Evolutionary conservation across 2,888 invertebrate species (phyloP).

Genomic region (Pachydiplax longipennis): DNA sequence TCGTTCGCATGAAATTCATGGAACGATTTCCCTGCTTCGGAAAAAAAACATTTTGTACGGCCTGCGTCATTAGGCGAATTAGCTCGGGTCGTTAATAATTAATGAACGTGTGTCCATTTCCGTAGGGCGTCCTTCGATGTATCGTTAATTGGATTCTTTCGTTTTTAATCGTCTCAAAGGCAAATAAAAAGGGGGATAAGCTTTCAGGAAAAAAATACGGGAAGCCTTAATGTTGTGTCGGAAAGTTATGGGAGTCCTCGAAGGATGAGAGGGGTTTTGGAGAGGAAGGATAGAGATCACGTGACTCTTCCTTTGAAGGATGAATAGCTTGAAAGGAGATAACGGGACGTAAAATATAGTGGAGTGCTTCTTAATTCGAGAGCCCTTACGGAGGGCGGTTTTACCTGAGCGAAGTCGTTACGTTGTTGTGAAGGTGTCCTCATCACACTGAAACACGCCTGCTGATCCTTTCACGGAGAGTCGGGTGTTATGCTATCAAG

Average conservation of each 20-base stretch:
- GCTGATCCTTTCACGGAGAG: too few relatives aligned
- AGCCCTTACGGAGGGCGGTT: background rate
- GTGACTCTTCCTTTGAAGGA: background rate
- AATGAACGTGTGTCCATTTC: background rate
- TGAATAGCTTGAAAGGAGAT: background rate
- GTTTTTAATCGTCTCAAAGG: too few relatives aligned
- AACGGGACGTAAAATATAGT: background rate
- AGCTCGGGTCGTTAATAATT: background rate
- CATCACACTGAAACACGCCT: too few relatives aligned
- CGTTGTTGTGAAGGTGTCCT: background rate
- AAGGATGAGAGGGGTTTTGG: background rate
- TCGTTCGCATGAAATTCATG: background rate
- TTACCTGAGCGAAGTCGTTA: background rate
- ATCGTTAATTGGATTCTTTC: too few relatives aligned
- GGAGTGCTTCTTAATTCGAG: background rate
- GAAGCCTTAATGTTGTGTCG: background rate
- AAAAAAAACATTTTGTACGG: background rate
- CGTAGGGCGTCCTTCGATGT: too few relatives aligned
- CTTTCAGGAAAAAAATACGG: background rate
- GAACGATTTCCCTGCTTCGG: background rate
- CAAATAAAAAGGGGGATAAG: too few relatives aligned
- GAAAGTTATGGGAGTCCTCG: background rate
- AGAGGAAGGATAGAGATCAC: background rate
- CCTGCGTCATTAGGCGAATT: background rate
- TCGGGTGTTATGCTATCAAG: too few relatives aligned